Evolutionary conservation across 2,888 invertebrate species (phyloP).

Genomic region (Magallana nippona): DNA sequence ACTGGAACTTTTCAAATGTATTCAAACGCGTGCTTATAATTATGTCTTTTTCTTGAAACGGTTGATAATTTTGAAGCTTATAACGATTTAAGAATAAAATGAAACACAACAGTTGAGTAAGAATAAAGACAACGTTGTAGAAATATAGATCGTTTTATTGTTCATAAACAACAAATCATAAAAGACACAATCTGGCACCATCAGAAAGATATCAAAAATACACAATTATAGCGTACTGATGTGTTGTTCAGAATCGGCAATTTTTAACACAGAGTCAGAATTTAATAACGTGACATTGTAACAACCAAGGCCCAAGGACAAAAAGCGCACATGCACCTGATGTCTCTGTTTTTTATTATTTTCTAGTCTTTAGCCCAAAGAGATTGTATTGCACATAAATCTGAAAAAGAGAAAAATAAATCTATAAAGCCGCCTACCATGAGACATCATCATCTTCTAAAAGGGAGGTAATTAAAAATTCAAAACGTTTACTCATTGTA

Average conservation of each 20-base stretch:
- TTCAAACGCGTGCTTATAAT: too few species aligned
- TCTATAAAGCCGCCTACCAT: background rate
- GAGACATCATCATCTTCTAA: background rate
- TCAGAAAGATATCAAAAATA: slow-evolving; percentile 1
- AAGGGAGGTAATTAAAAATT: too few species aligned
- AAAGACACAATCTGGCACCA: slow-evolving; percentile 8
- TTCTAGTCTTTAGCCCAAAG: background rate
- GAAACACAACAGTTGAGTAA: background rate
- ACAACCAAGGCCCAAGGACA: background rate
- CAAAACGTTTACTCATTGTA: too few species aligned
- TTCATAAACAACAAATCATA: slow-evolving; percentile 4
- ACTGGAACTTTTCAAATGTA: too few species aligned
- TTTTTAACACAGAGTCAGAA: background rate
- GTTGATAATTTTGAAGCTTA: too few species aligned
- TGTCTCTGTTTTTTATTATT: background rate
- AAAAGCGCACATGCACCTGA: background rate
- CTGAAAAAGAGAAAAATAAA: background rate
- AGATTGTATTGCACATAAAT: background rate
- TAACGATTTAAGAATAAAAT: too few species aligned
- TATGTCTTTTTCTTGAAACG: too few species aligned
- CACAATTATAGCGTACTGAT: background rate
- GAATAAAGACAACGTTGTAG: background rate
- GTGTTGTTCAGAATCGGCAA: background rate
- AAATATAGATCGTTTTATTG: slow-evolving; percentile 8
- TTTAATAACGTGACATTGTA: too few species aligned